Evolutionary conservation across 2,888 invertebrate species (phyloP).

Genomic region (Notodonta ziczac): DNA sequence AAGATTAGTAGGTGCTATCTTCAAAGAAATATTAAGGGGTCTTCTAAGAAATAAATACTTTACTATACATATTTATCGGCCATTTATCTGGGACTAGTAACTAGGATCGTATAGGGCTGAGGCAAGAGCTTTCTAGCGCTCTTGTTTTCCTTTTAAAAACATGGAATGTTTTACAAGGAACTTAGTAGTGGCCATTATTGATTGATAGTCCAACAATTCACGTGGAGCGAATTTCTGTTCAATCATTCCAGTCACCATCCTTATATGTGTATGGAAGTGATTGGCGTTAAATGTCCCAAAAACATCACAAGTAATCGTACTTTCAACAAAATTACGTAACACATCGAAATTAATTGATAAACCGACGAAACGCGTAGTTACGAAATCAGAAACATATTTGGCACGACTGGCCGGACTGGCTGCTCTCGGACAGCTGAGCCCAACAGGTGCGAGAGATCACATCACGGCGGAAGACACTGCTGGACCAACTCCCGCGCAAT

Average conservation of each 20-base stretch:
- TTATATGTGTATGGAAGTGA: neutral
- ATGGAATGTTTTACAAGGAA: no score
- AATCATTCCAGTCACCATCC: neutral
- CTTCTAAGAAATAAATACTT: no score
- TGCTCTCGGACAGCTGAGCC: constrained; percentile 55
- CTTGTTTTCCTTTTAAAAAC: no score
- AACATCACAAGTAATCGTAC: neutral
- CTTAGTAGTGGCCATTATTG: no score
- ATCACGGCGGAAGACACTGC: constrained; percentile 27
- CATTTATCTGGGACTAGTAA: no score
- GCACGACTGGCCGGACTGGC: constrained; percentile 7
- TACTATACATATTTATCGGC: no score
- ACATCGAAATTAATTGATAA: neutral
- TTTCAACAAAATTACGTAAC: neutral
- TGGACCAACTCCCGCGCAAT: constrained; percentile 24
- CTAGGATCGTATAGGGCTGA: no score
- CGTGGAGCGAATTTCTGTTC: no score
- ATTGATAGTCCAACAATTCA: no score
- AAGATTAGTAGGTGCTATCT: neutral
- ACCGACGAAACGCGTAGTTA: constrained; percentile 9
- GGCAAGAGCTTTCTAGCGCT: no score
- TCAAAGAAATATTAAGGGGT: no score
- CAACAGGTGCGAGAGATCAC: constrained; percentile 56
- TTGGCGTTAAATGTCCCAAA: neutral
- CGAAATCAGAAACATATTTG: constrained; percentile 16